Evolutionary conservation across 1,140 invertebrate species (phyloP).

Genomic region (Polyergus mexicanus): DNA sequence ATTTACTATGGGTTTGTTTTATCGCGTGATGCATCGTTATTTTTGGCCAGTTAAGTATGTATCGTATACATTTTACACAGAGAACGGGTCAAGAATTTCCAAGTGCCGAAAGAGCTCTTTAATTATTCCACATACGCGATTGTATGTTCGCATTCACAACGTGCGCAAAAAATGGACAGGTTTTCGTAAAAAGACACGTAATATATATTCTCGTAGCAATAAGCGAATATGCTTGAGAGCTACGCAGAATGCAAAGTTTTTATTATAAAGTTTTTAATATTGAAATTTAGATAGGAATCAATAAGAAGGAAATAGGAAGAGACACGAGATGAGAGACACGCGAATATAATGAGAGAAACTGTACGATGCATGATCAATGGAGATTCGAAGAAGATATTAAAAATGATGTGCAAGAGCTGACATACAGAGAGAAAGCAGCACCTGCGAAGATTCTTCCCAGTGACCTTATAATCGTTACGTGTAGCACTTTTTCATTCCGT

Average conservation of each 20-base stretch:
- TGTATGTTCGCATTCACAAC: not conserved
- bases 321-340: too few species aligned
- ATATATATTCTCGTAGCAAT: not conserved
- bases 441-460: constrained; percentile 44
- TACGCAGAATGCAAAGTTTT: not conserved
- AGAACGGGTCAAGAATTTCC: constrained; percentile 20
- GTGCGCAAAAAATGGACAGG: constrained; percentile 35
- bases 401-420: constrained; percentile 40
- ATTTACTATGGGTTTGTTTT: not conserved
- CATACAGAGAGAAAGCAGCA: constrained; percentile 67
- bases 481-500: not conserved
- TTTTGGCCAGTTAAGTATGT: not conserved
- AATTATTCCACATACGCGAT: constrained; percentile 19
- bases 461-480: constrained; percentile 62
- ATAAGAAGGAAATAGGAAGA: not conserved
- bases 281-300: not conserved
- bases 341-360: constrained; percentile 36
- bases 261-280: constrained; percentile 28
- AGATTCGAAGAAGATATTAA: constrained; percentile 46
- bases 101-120: constrained; percentile 30
- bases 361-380: not conserved
- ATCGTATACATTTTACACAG: not conserved
- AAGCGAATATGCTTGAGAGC: not conserved
- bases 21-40: constrained; percentile 10
- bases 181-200: constrained; percentile 17